phyloP scores from a whole-genome alignment of 2,888 invertebrate species.

The Drosophila leonis region DNA sequence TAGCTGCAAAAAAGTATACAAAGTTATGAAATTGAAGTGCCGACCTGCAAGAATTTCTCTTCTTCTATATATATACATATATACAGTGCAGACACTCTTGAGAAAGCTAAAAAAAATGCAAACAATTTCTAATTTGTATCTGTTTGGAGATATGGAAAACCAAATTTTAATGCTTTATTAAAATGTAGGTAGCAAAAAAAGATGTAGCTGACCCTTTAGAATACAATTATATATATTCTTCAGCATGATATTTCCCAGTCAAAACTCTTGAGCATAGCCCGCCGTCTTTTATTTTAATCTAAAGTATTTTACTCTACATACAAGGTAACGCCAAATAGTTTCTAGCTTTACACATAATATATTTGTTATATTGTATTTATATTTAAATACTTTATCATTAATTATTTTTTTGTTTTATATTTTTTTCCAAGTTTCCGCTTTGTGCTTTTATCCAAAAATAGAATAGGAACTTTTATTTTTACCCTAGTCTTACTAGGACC shows the following conservation, averaged over 20 bases:
- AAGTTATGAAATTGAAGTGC: constrained; percentile 25
- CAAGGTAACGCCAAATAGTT: background rate
- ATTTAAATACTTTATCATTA: background rate
- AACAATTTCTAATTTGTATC: constrained; percentile 56
- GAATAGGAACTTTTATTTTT: background rate
- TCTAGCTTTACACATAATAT: background rate
- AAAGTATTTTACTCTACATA: background rate
- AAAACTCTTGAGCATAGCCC: background rate
- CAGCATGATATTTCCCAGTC: background rate
- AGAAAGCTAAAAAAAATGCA: constrained; percentile 7
- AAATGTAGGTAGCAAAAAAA: background rate
- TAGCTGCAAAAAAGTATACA: constrained; percentile 33
- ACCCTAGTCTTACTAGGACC: background rate
- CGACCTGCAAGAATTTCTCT: background rate
- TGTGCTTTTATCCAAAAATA: background rate
- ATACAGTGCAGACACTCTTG: constrained; percentile 1
- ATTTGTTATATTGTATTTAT: background rate
- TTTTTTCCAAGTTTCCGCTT: too few relatives aligned
- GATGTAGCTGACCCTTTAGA: background rate
- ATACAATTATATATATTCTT: background rate
- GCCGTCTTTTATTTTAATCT: background rate
- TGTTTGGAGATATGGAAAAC: constrained; percentile 2
- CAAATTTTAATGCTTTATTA: background rate
- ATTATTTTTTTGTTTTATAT: background rate
- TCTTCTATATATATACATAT: background rate